Evolutionary conservation across 2,113 vertebrate species (phyloP).

Genomic region (Bungarus multicinctus): DNA sequence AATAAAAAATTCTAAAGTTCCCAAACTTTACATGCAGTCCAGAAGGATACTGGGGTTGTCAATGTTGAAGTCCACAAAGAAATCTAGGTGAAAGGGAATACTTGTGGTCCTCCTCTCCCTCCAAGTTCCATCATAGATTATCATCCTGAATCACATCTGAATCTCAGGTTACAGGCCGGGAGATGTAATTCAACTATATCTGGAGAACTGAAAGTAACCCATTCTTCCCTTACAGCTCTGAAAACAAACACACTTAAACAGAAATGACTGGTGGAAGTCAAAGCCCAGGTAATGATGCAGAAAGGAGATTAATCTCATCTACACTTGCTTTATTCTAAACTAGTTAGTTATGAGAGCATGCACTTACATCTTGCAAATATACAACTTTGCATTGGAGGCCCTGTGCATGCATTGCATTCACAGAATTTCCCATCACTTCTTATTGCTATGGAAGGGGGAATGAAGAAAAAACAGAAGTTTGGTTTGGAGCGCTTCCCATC

Average conservation of each 20-base stretch:
- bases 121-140: not conserved
- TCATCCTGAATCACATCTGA: not conserved
- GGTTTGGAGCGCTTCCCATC: not conserved
- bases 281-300: not conserved
- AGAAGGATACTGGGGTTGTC: not conserved
- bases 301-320: not conserved
- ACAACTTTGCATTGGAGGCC: not conserved
- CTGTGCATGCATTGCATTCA: not conserved
- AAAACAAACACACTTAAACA: not conserved
- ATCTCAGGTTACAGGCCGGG: not conserved
- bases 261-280: not conserved
- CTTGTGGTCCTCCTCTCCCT: not conserved
- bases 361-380: not conserved
- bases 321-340: not conserved
- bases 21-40: not conserved
- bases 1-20: not conserved
- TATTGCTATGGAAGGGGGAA: not conserved
- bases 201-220: not conserved
- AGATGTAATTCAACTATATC: not conserved
- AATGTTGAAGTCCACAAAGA: not conserved
- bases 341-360: not conserved
- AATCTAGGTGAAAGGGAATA: not conserved
- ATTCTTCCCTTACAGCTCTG: not conserved
- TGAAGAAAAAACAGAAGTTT: not conserved
- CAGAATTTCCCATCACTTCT: not conserved